Evolutionary conservation across 1,140 invertebrate genomes (phyloP).

Genomic region (Pinna nobilis): DNA sequence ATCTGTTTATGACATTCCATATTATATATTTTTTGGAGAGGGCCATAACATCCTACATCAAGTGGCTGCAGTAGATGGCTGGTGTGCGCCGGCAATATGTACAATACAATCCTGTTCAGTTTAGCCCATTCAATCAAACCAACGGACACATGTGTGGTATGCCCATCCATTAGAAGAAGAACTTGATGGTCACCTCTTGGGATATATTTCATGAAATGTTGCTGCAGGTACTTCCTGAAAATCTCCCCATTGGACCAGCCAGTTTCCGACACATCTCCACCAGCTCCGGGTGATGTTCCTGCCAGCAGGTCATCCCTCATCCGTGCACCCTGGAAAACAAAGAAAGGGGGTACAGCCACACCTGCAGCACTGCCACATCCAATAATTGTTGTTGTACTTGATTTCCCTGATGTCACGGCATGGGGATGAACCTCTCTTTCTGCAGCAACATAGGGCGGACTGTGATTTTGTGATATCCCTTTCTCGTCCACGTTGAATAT

Average conservation of each 20-base stretch:
- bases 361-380: slow-evolving; percentile 50
- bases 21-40: slow-evolving; percentile 35
- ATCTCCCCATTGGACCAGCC: slow-evolving; percentile 28
- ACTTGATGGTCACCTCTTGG: neutral
- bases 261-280: slow-evolving; percentile 7
- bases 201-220: slow-evolving; percentile 16
- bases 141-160: slow-evolving; percentile 15
- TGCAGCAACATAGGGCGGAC: slow-evolving; percentile 25
- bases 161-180: slow-evolving; percentile 17
- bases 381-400: slow-evolving; percentile 41
- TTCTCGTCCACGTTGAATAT: slow-evolving; percentile 45
- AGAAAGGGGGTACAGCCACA: slow-evolving; percentile 23
- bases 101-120: slow-evolving; percentile 26
- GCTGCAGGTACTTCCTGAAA: slow-evolving; percentile 7
- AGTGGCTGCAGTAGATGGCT: slow-evolving; percentile 35
- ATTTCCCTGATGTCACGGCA: slow-evolving; percentile 16
- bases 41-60: slow-evolving; percentile 33
- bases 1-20: slow-evolving; percentile 75
- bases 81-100: slow-evolving; percentile 28
- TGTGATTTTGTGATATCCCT: slow-evolving; percentile 38
- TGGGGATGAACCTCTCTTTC: slow-evolving; percentile 9
- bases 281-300: slow-evolving; percentile 16
- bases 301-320: slow-evolving; percentile 1
- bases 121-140: slow-evolving; percentile 27
- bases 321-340: slow-evolving; percentile 22